These are phyloP conservation scores for Drosophila ironensis DNA, from an alignment of 1,140 invertebrate genomes.

Conservation along the genomic window DNA sequence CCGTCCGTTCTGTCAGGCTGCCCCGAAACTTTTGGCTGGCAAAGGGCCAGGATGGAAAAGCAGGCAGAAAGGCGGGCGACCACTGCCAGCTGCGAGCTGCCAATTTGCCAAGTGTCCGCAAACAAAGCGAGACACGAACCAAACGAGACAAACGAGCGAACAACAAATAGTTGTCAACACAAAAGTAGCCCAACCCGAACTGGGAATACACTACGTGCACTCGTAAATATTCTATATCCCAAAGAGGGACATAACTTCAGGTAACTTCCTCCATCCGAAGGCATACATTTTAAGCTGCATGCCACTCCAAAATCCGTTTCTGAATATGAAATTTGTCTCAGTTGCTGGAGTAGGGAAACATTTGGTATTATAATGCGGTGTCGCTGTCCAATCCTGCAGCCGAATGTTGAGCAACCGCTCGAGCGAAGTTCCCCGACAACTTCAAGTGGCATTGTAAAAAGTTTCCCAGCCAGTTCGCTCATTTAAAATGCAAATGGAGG, in stretches of 20 bases:
- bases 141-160: constrained; percentile 33
- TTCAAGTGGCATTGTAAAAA: constrained; percentile 66
- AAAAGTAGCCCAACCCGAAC: background rate
- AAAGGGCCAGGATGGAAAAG: background rate
- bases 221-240: background rate
- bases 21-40: constrained; percentile 3
- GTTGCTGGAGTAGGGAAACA: background rate
- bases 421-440: constrained; percentile 35
- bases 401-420: constrained; percentile 11
- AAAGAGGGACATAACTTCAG: background rate
- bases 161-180: constrained; percentile 34
- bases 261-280: background rate
- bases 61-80: background rate
- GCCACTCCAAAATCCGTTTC: too few relatives aligned
- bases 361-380: constrained; percentile 25
- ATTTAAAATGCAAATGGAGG: constrained; percentile 74
- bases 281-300: too few relatives aligned
- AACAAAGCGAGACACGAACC: constrained; percentile 50
- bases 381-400: constrained; percentile 12
- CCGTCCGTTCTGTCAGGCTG: too few relatives aligned
- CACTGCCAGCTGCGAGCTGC: constrained; percentile 40
- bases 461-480: constrained; percentile 39
- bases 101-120: constrained; percentile 76
- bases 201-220: background rate
- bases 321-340: too few relatives aligned